Evolutionary conservation across 2,888 invertebrate species (phyloP).

Genomic region (Ceriagrion tenellum): DNA sequence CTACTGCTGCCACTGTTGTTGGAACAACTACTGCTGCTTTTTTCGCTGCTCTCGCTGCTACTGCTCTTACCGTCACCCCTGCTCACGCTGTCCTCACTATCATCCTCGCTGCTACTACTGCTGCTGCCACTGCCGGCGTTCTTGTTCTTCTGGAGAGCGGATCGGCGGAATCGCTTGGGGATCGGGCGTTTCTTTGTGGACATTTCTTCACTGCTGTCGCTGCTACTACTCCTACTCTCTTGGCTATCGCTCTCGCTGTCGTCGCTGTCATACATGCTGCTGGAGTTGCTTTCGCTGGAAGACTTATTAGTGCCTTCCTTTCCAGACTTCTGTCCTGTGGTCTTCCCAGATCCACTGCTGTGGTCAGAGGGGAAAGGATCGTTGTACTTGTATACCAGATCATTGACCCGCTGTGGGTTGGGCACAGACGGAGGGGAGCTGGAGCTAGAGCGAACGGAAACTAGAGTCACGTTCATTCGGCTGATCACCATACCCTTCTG

Average conservation of each 20-base stretch:
- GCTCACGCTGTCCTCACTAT: not conserved
- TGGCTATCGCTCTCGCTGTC: conserved; percentile 64
- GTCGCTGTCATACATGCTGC: conserved; percentile 68
- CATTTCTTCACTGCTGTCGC: conserved; percentile 65
- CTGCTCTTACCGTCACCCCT: conserved; percentile 65
- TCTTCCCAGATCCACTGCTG: conserved; percentile 68
- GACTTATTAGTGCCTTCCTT: conserved; percentile 61
- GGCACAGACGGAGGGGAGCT: conserved; percentile 75
- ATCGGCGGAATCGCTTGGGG: conserved; percentile 68
- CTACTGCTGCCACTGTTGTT: conserved; percentile 69
- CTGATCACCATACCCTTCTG: conserved; percentile 84
- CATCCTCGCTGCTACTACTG: conserved; percentile 51
- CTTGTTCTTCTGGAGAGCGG: not conserved
- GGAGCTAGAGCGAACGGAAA: conserved; percentile 75
- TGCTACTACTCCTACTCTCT: conserved; percentile 23
- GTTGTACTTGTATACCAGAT: conserved; percentile 81
- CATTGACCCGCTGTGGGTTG: conserved; percentile 78
- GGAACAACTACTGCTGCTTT: conserved; percentile 22
- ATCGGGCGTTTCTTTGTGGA: conserved; percentile 28
- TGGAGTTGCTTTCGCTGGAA: conserved; percentile 69
- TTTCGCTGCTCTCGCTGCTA: not conserved
- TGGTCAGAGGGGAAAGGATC: conserved; percentile 75
- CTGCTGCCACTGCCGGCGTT: conserved; percentile 23
- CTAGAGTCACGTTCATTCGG: conserved; percentile 81
- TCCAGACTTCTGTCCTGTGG: conserved; percentile 44